phyloP scores from a whole-genome alignment of 2,113 vertebrate genomes.

The Ptychochromis oligacanthus region DNA sequence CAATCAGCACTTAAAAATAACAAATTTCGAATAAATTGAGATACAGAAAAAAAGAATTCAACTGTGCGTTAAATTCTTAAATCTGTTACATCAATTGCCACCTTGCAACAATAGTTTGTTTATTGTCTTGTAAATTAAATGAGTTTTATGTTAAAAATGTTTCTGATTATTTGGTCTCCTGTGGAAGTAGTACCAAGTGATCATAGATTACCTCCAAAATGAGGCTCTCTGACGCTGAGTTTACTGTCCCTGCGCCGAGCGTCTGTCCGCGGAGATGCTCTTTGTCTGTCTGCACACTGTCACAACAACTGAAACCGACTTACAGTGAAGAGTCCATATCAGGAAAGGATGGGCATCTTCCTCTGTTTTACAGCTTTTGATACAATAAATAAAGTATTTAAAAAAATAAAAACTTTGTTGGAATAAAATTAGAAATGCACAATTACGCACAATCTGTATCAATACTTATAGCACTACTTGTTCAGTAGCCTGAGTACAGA shows the following conservation, averaged over 20 bases:
- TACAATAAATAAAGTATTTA: neutral
- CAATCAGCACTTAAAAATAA: neutral
- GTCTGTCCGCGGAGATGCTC: conserved; percentile 44
- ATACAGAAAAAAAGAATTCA: neutral
- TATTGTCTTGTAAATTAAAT: neutral
- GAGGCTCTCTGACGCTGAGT: conserved; percentile 10
- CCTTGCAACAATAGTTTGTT: neutral
- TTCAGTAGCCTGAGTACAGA: neutral
- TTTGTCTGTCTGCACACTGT: conserved; percentile 35
- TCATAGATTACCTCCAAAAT: neutral
- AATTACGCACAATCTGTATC: neutral
- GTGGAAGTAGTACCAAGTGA: neutral
- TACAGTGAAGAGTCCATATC: conserved; percentile 37
- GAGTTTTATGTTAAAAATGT: neutral
- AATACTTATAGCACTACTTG: neutral
- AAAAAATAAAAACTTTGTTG: neutral
- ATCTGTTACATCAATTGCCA: neutral
- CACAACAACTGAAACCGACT: conserved; percentile 23
- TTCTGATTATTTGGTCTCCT: neutral
- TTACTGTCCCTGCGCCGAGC: conserved; percentile 19
- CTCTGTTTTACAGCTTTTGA: neutral
- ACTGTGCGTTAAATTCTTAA: neutral
- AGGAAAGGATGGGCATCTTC: neutral
- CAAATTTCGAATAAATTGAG: neutral
- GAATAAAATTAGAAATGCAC: neutral